Base-by-base conservation (phyloP, 2,888 invertebrate genomes). In the Mythimna pallens region DNA sequence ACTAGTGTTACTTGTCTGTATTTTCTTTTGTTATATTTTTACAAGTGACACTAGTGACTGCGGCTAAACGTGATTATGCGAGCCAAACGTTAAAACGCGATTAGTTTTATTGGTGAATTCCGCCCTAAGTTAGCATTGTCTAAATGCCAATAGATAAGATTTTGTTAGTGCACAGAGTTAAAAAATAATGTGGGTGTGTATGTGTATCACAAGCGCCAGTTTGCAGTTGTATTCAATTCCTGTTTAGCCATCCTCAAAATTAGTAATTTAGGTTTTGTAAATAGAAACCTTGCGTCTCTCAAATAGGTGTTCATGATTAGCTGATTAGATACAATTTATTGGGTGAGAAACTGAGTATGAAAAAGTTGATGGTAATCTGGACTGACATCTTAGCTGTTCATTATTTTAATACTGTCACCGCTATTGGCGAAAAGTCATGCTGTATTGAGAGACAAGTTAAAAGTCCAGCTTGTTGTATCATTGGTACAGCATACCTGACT, bases 101-200 rank as follows among this genome's bases (percentile, higher is more conserved):
- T n/a, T n/a, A n/a, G n/a, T n/a, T n/a, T n/a, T n/a, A n/a, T n/a
- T n/a, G n/a, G n/a, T n/a, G n/a, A n/a, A n/a, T n/a, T n/a, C n/a
- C n/a, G n/a, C n/a, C n/a, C n/a, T n/a, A n/a, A 59, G 30, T 61
- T 22, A 47, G 30, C 30, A 10, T 76, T 54, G 14, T 67, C 47
- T 22, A 12, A 47, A 59, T 30, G 52, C 25, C 58, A 54, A 12
- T 68, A 61, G 5, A 76, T 63, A 22, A 40, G n/a, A n/a, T 52
- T 65, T 20, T 65, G 9, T 40, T 36, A 30, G 12, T 30, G 40
- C 50, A 20, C n/a, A 4, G 59, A 54, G 34, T n/a, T 47, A n/a
- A 1, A 52, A 47, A 47, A 7, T 47, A 20, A 47, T 43, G 14
- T 57, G 14, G 34, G 22, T 59, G 20, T 52, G 50, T 52, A n/a